A percentile compares a stretch with the other conserved stretches of the same genome.
phyloP scores from a whole-genome alignment of 2,888 invertebrate genomes.

The Drymonia ruficornis region DNA sequence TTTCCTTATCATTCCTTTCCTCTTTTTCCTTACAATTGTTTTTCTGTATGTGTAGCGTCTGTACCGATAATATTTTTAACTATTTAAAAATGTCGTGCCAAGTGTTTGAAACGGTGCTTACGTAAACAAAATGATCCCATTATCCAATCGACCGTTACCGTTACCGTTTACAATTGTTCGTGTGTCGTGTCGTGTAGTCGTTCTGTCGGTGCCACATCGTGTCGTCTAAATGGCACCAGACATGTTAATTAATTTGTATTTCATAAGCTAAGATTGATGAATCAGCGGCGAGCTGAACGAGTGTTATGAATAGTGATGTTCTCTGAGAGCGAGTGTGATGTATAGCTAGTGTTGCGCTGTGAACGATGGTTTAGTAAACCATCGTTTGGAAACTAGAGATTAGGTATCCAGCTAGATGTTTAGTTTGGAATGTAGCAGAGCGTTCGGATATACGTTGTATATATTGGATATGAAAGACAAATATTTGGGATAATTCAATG shows the following conservation, averaged over 20 bases:
- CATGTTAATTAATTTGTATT: slow-evolving; percentile 58
- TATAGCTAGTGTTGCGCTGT: slow-evolving; percentile 10
- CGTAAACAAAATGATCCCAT: no score
- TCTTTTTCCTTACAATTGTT: no score
- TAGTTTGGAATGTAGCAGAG: background rate
- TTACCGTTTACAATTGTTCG: background rate
- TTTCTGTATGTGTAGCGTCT: no score
- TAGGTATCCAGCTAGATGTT: background rate
- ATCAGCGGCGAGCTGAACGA: slow-evolving; percentile 27
- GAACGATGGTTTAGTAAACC: background rate
- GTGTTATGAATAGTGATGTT: slow-evolving; percentile 24
- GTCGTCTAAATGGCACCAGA: background rate
- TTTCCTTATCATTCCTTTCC: no score
- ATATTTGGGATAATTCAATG: no score
- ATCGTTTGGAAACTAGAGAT: background rate
- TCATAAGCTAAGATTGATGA: slow-evolving; percentile 55
- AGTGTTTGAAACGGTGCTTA: no score
- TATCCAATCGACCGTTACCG: no score
- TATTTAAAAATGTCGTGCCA: no score
- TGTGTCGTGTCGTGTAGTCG: background rate
- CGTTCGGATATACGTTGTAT: no score
- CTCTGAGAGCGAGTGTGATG: slow-evolving; percentile 24
- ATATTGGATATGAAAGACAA: no score
- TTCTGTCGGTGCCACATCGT: background rate
- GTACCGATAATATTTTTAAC: no score